Conservation (phyloP, 2,113 vertebrate genomes). For the Dicaeum eximium region DNA sequence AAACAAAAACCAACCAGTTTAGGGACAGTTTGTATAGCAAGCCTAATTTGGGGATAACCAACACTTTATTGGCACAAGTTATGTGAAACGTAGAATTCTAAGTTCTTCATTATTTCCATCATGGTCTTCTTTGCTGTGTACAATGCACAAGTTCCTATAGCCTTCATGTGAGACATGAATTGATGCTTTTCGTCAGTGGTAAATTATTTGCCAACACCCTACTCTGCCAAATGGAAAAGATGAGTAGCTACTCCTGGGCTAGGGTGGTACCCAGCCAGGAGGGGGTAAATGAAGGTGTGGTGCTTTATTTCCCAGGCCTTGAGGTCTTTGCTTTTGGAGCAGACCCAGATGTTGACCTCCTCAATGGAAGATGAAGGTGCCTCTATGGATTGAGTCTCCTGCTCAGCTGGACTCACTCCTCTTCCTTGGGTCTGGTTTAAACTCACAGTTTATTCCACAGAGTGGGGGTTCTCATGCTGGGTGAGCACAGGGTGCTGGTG, state of each 20-base stretch:
- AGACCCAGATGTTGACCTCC: not conserved
- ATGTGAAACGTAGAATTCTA: not conserved
- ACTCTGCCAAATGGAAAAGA: not conserved
- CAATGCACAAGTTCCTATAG: not conserved
- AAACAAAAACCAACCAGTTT: not conserved
- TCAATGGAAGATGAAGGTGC: not conserved
- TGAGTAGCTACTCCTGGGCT: not conserved
- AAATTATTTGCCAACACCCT: not conserved
- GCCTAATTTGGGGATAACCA: conserved; percentile 3
- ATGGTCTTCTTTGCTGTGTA: not conserved
- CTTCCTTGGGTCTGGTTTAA: not conserved
- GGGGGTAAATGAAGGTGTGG: not conserved
- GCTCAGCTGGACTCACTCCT: not conserved
- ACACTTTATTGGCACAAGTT: not conserved
- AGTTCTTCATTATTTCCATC: not conserved
- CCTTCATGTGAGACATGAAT: not conserved
- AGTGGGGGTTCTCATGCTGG: not conserved
- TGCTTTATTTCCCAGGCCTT: not conserved
- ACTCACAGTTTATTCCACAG: not conserved
- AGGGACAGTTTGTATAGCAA: not conserved
- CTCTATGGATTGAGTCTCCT: not conserved
- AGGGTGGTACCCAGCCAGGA: not conserved
- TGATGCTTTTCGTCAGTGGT: not conserved
- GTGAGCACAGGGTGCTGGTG: not conserved
- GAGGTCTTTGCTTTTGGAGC: not conserved